Base-by-base conservation (phyloP, 2,888 invertebrate species). In the Lasioglossum zephyrum region DNA sequence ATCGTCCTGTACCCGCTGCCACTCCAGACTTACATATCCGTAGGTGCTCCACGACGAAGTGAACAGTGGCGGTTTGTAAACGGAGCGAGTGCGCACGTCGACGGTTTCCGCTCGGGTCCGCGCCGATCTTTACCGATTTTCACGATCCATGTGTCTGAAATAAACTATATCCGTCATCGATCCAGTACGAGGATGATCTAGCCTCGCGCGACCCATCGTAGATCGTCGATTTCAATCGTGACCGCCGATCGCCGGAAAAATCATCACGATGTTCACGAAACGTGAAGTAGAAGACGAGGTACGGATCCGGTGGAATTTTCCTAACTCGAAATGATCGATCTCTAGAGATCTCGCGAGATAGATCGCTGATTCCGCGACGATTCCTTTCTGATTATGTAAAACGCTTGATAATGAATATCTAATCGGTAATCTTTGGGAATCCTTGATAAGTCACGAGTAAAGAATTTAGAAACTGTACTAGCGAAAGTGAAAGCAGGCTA, bases 41-140 rank as follows among this genome's bases (percentile, higher is more conserved):
- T 73, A 66, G 57, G 39, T n/a, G 31, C 73, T 49, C 76, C 16
- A 13, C 86, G 63, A 57, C 77, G 13, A 49, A 31, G 69, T 73
- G 36, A 77, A 81, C 87, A 87, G 87, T 86, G 16, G 66, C 60
- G 60, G 4, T 74, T 57, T 31, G 77, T 41, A 36, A 70, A 26
- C 9, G 77, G 39, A 73, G 1, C 41, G 72, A 11, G 73, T 9
- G 26, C 39, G 60, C 47, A 53, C 49, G 44, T n/a, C 39, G 73
- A 18, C 13, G 2, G n/a, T 47, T 80, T 63, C n/a, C 44, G 16
- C n/a, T 60, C 11, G n/a, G 49, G 41, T 44, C 60, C 13, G 39
- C 36, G 39, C 36, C 31, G 31, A 22, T 49, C 11, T 77, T 18
- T 8, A 8, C 63, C 44, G 44, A 53, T 60, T 31, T 63, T 13